These are phyloP conservation scores for Pongo pygmaeus DNA, from an alignment of 2,113 vertebrate species.

Conservation along the genomic window DNA sequence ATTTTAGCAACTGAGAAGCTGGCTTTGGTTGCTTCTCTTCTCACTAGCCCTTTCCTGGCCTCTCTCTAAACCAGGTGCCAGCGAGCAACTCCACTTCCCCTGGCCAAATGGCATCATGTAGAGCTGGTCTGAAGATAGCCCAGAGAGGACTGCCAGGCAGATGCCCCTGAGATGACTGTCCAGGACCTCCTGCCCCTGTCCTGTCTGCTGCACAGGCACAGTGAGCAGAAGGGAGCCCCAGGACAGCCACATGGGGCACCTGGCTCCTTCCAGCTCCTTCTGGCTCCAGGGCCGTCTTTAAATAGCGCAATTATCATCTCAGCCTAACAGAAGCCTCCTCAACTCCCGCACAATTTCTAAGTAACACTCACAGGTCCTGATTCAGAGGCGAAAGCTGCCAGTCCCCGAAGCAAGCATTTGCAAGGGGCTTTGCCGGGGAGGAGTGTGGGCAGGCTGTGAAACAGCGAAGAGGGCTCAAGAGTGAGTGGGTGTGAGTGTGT, in stretches of 20 bases:
- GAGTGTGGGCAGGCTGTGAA: slow-evolving; percentile 37
- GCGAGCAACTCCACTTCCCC: not conserved
- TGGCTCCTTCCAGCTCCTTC: not conserved
- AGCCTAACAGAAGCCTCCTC: slow-evolving; percentile 47
- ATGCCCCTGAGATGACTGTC: not conserved
- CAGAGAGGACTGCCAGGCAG: not conserved
- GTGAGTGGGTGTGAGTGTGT: not conserved
- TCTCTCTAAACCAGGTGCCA: not conserved
- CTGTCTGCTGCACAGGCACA: rapidly evolving
- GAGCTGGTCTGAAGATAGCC: not conserved
- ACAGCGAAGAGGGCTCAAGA: not conserved
- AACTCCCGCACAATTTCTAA: slow-evolving; percentile 45
- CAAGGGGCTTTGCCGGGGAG: not conserved
- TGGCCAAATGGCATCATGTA: not conserved
- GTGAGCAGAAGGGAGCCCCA: not conserved
- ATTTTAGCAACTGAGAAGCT: slow-evolving; percentile 5
- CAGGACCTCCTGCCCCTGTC: not conserved
- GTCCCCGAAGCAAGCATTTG: not conserved
- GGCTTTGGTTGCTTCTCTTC: not conserved
- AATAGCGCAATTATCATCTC: slow-evolving; percentile 60
- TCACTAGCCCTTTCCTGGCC: not conserved
- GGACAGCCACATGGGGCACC: not conserved
- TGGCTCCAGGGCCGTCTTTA: slow-evolving; percentile 41
- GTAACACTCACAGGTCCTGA: slow-evolving; percentile 52
- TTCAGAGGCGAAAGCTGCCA: slow-evolving; percentile 54